Base-by-base conservation (phyloP, 2,113 vertebrate genomes). In the Psittacus erithacus region DNA sequence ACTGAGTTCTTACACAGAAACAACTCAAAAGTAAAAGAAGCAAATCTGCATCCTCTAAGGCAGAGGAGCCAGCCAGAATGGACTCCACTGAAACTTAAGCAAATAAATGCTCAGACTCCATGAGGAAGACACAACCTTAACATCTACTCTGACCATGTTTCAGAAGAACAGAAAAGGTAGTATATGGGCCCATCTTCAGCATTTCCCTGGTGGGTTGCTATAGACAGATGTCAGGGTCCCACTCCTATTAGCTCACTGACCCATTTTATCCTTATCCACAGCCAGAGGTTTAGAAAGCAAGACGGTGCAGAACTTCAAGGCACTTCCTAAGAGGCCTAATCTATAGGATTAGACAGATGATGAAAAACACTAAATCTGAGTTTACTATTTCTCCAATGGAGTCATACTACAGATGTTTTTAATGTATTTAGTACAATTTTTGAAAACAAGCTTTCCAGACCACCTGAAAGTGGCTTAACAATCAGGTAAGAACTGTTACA, bases 381-480 rank as follows among this genome's bases (percentile, higher is more conserved):
- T 57, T 78, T 52, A 49, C 33, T 43, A 1, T 92, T 82, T 82
- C n/a, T 59, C 28, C 28, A 47, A 1, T 24, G 49, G 28, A 83
- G 14, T 39, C 0, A 0, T 1, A 3, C 62, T 5, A 74, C 23
- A 28, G 11, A 1, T 2, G 2, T 33, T 75, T 65, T 74, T 27
- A 79, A 75, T 15, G 29, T 70, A 82, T 41, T 57, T 39, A 47
- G 12, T 41, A 14, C 10, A 12, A 71, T 25, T 67, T 82, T 46
- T 68, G n/a, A 68, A 79, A 90, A 64, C 6, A 68, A 85, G 15
- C 12, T 78, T 79, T 67, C 29, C 1, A 0, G 53, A 76, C 71
- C 65, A 63, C 22, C 82, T 90, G 7, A 20, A 33, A 88, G 29
- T 22, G 33, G 41, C n/a, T 82, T 82, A 87, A 62, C 5, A 63